phyloP scores from a whole-genome alignment of 37 sponge, comb jelly and placozoan species.

The Chondrosia reniformis region DNA sequence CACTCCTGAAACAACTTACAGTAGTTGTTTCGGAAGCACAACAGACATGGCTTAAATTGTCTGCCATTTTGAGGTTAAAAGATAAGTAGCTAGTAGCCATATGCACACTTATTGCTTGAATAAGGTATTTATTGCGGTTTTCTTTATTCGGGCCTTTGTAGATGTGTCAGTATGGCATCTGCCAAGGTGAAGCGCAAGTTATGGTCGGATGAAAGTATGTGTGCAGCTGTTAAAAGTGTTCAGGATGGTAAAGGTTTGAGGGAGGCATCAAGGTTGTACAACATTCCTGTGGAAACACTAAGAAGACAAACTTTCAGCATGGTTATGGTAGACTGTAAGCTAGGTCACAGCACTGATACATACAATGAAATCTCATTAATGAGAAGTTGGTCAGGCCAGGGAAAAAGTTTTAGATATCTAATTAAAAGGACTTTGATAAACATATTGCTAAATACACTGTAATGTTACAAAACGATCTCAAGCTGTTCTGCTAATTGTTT shows the following conservation, averaged over 20 bases:
- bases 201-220: conserved; percentile 40
- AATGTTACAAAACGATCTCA: too few relatives aligned
- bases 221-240: conserved; percentile 21
- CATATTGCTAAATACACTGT: too few relatives aligned
- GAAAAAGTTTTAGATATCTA: too few relatives aligned
- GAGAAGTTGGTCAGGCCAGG: too few relatives aligned
- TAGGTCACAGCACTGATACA: conserved; percentile 26
- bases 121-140: neutral
- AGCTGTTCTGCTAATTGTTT: too few relatives aligned
- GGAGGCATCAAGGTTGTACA: conserved; percentile 33
- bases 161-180: conserved; percentile 10
- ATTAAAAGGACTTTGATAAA: too few relatives aligned
- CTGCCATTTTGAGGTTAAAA: neutral
- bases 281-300: conserved; percentile 43
- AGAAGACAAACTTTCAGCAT: conserved; percentile 20
- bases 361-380: too few relatives aligned
- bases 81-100: neutral
- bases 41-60: neutral
- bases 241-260: conserved; percentile 34
- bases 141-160: neutral
- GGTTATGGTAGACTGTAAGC: conserved; percentile 3
- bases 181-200: conserved; percentile 32
- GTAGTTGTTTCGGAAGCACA: neutral
- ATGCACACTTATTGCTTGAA: neutral
- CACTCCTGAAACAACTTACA: neutral